These are phyloP conservation scores for Nerophis ophidion DNA, from an alignment of 2,113 vertebrate genomes.

Conservation along the genomic window DNA sequence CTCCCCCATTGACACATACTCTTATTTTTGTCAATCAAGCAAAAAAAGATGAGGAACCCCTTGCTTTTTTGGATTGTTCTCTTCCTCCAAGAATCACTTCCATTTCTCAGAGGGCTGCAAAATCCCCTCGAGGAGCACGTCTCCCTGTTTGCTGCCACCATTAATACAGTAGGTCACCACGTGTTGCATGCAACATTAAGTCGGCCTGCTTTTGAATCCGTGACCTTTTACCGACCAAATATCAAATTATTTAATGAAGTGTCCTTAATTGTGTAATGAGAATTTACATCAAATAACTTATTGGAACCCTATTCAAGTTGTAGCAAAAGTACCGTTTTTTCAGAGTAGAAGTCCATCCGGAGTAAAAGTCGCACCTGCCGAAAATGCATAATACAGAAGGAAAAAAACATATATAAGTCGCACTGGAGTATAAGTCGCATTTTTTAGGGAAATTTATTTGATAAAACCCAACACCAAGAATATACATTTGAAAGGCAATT, in stretches of 20 bases:
- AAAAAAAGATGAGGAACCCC: slow-evolving; percentile 52
- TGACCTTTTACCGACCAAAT: neutral
- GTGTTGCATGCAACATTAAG: neutral
- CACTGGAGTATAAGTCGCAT: too few species aligned
- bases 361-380: too few species aligned
- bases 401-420: too few species aligned
- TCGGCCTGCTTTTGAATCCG: neutral
- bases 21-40: slow-evolving; percentile 39
- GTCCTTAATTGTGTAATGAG: neutral
- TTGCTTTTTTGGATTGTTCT: slow-evolving; percentile 2
- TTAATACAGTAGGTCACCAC: slow-evolving; percentile 1
- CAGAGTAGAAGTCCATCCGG: too few species aligned
- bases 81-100: slow-evolving; percentile 1
- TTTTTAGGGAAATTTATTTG: too few species aligned
- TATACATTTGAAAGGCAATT: too few species aligned
- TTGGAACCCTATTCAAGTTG: too few species aligned
- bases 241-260: neutral
- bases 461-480: too few species aligned
- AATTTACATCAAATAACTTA: too few species aligned
- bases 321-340: too few species aligned
- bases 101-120: slow-evolving; percentile 28
- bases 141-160: slow-evolving; percentile 29
- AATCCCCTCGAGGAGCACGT: slow-evolving; percentile 25
- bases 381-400: too few species aligned
- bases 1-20: neutral